Conservation (phyloP, 2,113 vertebrate species). For the Neomonachus schauinslandi region DNA sequence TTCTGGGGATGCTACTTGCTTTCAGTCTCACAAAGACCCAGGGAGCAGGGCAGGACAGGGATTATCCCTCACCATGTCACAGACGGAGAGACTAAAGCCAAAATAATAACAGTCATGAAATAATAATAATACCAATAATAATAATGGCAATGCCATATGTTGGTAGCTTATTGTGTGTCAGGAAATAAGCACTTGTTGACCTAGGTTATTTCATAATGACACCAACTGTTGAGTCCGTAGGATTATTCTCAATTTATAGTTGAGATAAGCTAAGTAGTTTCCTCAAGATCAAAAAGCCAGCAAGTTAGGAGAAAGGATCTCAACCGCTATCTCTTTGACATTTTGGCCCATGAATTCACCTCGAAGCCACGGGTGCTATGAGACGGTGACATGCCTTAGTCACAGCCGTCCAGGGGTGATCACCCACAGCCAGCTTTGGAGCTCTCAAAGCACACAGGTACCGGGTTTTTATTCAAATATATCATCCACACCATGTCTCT, state of each 20-base stretch:
- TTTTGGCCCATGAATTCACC: not conserved
- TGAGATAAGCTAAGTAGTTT: not conserved
- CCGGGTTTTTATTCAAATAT: not conserved
- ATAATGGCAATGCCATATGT: not conserved
- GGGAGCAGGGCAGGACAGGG: not conserved
- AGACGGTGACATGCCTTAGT: fast-evolving
- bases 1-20: not conserved
- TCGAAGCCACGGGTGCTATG: not conserved
- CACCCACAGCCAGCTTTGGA: not conserved
- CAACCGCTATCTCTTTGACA: not conserved
- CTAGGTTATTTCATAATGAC: not conserved
- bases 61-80: not conserved
- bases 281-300: slow-evolving; percentile 21
- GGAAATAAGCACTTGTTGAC: not conserved
- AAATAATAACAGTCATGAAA: fast-evolving
- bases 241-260: not conserved
- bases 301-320: not conserved
- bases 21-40: not conserved
- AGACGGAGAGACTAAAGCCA: not conserved
- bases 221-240: no score
- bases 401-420: fast-evolving
- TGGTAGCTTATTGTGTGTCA: not conserved
- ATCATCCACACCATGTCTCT: fast-evolving
- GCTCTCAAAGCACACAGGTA: not conserved
- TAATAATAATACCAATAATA: not conserved